Percentiles rank a stretch among this genome's conserved stretches.
Evolutionary conservation across 2,113 vertebrate species (phyloP).

Genomic region (Prolemur simus): DNA sequence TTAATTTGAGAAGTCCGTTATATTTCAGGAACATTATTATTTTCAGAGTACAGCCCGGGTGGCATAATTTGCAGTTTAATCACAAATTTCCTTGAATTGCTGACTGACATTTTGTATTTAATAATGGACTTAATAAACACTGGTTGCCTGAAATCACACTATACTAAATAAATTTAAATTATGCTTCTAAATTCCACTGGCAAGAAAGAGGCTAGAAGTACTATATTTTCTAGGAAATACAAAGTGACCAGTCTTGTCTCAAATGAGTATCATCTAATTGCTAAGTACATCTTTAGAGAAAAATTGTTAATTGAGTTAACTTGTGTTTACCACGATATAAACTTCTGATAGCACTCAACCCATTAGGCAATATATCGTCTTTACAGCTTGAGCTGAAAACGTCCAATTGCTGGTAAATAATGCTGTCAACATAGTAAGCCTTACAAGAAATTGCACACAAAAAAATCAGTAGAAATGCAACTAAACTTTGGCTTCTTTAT

Average conservation of each 20-base stretch:
- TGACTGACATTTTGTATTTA: slow-evolving; percentile 1
- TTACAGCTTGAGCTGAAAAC: background rate
- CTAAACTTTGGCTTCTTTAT: slow-evolving; percentile 27
- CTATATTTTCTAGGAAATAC: slow-evolving; percentile 17
- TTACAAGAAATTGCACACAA: slow-evolving; percentile 45
- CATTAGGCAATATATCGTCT: background rate
- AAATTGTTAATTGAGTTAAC: background rate
- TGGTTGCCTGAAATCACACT: background rate
- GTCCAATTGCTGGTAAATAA: background rate
- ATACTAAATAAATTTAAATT: slow-evolving; percentile 47
- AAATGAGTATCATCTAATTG: slow-evolving; percentile 10
- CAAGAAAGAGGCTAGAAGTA: slow-evolving; percentile 35
- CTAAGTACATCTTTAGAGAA: slow-evolving; percentile 38
- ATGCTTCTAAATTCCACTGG: slow-evolving; percentile 3
- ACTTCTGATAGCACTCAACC: background rate
- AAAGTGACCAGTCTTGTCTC: background rate
- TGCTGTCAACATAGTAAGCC: background rate
- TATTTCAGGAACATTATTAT: background rate
- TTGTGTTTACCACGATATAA: background rate
- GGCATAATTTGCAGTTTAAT: slow-evolving; percentile 31
- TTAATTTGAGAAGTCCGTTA: background rate
- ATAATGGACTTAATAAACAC: slow-evolving; percentile 38
- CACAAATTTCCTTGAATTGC: background rate
- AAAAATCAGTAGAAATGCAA: slow-evolving; percentile 1
- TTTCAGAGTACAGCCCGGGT: background rate